Evolutionary conservation across 1,140 invertebrate species (phyloP).

Genomic region (Caenorhabditis briggsae): DNA sequence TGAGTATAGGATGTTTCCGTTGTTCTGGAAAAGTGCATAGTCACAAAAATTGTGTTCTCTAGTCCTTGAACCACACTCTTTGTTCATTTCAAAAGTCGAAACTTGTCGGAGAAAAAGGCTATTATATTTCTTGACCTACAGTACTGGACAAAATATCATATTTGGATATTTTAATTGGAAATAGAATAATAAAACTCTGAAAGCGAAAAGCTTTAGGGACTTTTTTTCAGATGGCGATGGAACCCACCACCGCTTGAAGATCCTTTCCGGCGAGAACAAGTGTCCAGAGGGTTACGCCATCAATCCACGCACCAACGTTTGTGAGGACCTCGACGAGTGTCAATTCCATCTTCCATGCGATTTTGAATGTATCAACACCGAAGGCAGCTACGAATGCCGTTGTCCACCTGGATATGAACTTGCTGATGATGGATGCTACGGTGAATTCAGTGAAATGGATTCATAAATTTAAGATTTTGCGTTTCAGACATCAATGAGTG

Average conservation of each 20-base stretch:
- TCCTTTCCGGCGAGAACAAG: not conserved
- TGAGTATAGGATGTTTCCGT: not conserved
- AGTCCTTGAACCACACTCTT: no score
- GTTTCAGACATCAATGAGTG: slow-evolving; percentile 74
- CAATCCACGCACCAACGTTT: slow-evolving; percentile 15
- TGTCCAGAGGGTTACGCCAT: slow-evolving; percentile 37
- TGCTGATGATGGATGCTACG: slow-evolving; percentile 70
- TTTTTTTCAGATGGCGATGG: not conserved
- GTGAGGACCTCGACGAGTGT: slow-evolving; percentile 72
- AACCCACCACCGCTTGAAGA: not conserved
- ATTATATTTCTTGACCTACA: no score
- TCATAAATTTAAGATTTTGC: not conserved
- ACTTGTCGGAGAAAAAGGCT: no score
- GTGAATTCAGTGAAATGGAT: slow-evolving; percentile 11
- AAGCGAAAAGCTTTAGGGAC: no score
- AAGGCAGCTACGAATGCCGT: slow-evolving; percentile 69
- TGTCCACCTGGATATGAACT: slow-evolving; percentile 73
- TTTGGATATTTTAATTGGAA: no score
- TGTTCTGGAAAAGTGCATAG: no score
- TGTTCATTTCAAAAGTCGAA: no score
- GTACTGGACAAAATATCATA: no score
- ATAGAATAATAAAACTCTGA: no score
- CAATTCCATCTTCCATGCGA: slow-evolving; percentile 71
- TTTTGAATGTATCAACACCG: slow-evolving; percentile 70
- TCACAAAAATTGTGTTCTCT: no score